A percentile compares a stretch with the other conserved stretches of the same genome.
Evolutionary conservation across 1,140 invertebrate genomes (phyloP).

Genomic region (Contarinia nasturtii): DNA sequence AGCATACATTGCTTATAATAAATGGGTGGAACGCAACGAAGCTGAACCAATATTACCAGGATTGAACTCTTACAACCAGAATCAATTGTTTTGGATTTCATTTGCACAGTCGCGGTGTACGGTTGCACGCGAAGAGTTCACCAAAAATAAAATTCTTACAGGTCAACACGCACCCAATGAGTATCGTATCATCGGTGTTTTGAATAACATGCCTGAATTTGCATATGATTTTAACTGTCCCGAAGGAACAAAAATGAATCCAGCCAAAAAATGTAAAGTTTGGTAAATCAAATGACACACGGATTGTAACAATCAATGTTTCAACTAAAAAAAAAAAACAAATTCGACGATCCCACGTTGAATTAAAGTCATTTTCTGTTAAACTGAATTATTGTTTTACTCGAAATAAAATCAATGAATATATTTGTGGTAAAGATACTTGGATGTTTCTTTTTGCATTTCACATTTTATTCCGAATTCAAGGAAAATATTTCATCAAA

Average conservation of each 20-base stretch:
- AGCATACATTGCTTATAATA: conserved; percentile 36
- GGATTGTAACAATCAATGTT: too few relatives aligned
- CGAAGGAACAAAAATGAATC: conserved; percentile 66
- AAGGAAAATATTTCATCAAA: too few relatives aligned
- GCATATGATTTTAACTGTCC: conserved; percentile 73
- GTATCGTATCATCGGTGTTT: conserved; percentile 69
- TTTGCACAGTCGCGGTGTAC: conserved; percentile 21
- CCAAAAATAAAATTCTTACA: conserved; percentile 52
- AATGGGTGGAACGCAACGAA: conserved; percentile 20
- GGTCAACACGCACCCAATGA: conserved; percentile 57
- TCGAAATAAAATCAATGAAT: too few relatives aligned
- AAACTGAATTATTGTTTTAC: too few relatives aligned
- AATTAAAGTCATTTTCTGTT: too few relatives aligned
- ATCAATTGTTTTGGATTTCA: conserved; percentile 31
- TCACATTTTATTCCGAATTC: too few relatives aligned
- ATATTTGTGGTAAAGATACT: too few relatives aligned
- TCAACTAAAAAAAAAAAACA: too few relatives aligned
- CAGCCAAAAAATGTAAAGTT: conserved; percentile 63
- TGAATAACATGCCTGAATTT: conserved; percentile 81
- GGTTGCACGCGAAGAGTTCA: conserved; percentile 30
- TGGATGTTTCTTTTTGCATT: too few relatives aligned
- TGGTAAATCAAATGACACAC: conserved; percentile 38
- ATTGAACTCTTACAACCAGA: conserved; percentile 27
- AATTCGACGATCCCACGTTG: too few relatives aligned
- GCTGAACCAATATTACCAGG: conserved; percentile 25